phyloP scores from a whole-genome alignment of 2,113 vertebrate genomes.

The Hepsetus odoe region DNA sequence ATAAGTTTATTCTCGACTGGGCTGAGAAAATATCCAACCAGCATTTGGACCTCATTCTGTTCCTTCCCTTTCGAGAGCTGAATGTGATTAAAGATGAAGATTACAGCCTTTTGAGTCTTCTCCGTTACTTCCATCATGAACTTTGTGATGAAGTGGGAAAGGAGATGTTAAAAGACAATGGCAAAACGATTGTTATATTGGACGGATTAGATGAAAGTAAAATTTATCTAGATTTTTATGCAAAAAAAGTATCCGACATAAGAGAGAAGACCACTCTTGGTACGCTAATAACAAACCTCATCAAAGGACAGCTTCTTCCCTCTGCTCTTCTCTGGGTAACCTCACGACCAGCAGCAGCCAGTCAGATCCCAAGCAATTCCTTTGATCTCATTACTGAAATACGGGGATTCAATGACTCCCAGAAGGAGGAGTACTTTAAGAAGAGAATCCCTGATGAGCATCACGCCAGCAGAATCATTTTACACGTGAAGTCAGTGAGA shows the following conservation, averaged over 20 bases:
- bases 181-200: neutral
- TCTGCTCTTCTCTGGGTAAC: neutral
- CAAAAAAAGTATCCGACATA: neutral
- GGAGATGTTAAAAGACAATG: neutral
- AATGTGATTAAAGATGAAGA: neutral
- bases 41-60: neutral
- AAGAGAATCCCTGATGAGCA: neutral
- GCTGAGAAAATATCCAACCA: neutral
- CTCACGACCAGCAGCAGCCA: neutral
- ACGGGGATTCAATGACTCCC: neutral
- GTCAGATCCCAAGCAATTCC: neutral
- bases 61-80: neutral
- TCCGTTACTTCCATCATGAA: neutral
- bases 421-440: neutral
- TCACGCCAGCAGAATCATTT: neutral
- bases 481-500: neutral
- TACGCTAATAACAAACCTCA: neutral
- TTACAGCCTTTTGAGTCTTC: neutral
- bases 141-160: neutral
- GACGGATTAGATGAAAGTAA: constrained; percentile 6
- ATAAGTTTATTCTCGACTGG: neutral
- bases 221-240: neutral
- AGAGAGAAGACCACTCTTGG: neutral
- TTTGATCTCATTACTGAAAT: neutral
- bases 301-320: constrained; percentile 5